phyloP scores from a whole-genome alignment of 2,797 vertebrate species.

The Tauraco hartlaubi region DNA sequence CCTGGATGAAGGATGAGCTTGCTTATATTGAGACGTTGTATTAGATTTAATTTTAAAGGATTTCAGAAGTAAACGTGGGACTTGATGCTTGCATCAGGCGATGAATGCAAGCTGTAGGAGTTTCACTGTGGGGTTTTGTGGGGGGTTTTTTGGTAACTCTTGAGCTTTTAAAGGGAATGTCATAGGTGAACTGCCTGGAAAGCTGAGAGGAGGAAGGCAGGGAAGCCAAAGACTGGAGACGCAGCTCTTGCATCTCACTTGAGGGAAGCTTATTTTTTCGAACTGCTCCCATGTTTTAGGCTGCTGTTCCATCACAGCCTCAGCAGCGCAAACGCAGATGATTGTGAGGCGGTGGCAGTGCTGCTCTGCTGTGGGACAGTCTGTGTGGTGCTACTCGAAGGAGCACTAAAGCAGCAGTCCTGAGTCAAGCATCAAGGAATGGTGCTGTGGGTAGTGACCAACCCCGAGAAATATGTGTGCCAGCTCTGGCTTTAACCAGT shows the following conservation, averaged over 20 bases:
- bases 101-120: not conserved
- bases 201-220: not conserved
- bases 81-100: rapidly evolving
- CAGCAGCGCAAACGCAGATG: not conserved
- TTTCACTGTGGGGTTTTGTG: not conserved
- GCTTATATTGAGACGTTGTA: rapidly evolving
- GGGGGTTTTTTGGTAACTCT: not conserved
- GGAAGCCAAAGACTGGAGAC: not conserved
- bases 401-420: not conserved
- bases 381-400: rapidly evolving
- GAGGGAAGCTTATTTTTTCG: not conserved
- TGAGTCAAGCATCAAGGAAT: not conserved
- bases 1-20: not conserved
- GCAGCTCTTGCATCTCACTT: not conserved
- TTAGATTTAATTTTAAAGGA: not conserved
- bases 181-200: not conserved
- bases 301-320: not conserved
- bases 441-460: not conserved
- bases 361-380: not conserved
- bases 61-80: not conserved
- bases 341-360: not conserved
- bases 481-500: not conserved
- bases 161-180: not conserved
- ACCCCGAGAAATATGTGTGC: not conserved
- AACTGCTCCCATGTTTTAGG: not conserved